Base-by-base conservation (phyloP, 2,797 vertebrate genomes). In the Tokudaia tokunoshimensis region DNA sequence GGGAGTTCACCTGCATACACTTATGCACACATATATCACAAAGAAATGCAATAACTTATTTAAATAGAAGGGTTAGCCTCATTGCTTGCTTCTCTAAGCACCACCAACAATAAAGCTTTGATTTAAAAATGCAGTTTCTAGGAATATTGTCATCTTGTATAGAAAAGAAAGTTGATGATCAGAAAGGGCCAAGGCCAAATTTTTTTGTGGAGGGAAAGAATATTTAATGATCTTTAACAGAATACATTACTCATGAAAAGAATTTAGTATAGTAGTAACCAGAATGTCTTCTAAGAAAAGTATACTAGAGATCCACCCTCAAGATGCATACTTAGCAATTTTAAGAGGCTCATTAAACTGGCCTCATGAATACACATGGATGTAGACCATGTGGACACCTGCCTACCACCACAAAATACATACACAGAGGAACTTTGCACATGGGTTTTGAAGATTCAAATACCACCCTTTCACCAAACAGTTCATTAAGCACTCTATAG, bases 201-300 rank as follows among this genome's bases (percentile, higher is more conserved):
- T 79, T 47, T 82, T 22, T 24, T 6, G 63, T 24, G 63, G 12
- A 31, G 29, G 31, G 29, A 41, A 78, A 83, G n/a, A 74, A 80
- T 41, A 15, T 81, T 74, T 55, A 17, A 70, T 90, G 24, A 61
- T 94, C 29, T 92, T 89, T 76, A 26, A 8, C n/a, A n/a, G 41
- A 82, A 24, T 79, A 52, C 3, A 41, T 82, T 94, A 82, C 26
- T 96, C 75, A n/a, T 81, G 79, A 86, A 29, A 92, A 94, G 82
- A 50, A 78, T 50, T 78, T 84, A 47, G 47, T 75, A n/a, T 41
- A 15, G 3, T 47, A 17, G 20, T 67, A 89, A 72, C 22, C 74
- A 97, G 70, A 89, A 34, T 96, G 17, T 82, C 34, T 89, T 96
- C 70, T 63, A 74, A 95, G 20, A 83, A 52, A 2, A 89, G 26